Conservation (phyloP, 2,888 invertebrate genomes). For the Asteroscopus sphinx region DNA sequence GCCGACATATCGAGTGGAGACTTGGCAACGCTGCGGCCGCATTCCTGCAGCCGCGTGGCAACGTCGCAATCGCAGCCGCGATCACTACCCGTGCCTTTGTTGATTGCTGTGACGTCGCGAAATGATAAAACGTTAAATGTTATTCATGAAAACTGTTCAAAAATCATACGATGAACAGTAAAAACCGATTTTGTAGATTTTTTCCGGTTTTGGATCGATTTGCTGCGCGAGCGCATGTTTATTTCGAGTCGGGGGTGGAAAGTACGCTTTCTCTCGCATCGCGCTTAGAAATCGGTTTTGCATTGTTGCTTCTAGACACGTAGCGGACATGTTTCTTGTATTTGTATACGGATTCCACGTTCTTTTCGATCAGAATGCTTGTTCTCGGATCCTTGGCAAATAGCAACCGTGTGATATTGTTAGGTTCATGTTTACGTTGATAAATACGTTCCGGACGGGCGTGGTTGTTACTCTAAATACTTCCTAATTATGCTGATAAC, state of each 20-base stretch:
- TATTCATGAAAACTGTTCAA: conserved; percentile 72
- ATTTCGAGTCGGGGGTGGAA: conserved; percentile 61
- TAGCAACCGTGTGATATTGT: conserved; percentile 17
- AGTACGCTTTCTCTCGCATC: conserved; percentile 60
- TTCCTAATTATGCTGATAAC: conserved; percentile 47
- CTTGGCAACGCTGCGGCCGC: conserved; percentile 84
- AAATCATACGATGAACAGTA: conserved; percentile 12
- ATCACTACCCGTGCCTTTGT: conserved; percentile 77
- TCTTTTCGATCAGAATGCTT: conserved; percentile 18
- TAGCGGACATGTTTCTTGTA: conserved; percentile 28
- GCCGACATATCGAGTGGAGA: conserved; percentile 72
- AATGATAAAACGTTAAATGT: conserved; percentile 76
- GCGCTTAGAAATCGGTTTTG: conserved; percentile 51
- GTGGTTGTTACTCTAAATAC: conserved; percentile 45
- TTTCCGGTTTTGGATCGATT: conserved; percentile 2
- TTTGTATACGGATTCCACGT: conserved; percentile 23
- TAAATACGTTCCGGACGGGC: conserved; percentile 32
- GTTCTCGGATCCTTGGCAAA: conserved; percentile 31
- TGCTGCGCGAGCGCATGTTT: conserved; percentile 36
- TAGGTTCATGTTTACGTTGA: conserved; percentile 37
- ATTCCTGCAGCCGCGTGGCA: conserved; percentile 81
- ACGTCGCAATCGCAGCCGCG: conserved; percentile 81
- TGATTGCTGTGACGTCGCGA: conserved; percentile 75
- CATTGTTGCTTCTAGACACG: conserved; percentile 58
- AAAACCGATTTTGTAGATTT: conserved; percentile 20